These are phyloP conservation scores for Dascillus cervinus DNA, from an alignment of 2,888 invertebrate species.

Conservation along the genomic window DNA sequence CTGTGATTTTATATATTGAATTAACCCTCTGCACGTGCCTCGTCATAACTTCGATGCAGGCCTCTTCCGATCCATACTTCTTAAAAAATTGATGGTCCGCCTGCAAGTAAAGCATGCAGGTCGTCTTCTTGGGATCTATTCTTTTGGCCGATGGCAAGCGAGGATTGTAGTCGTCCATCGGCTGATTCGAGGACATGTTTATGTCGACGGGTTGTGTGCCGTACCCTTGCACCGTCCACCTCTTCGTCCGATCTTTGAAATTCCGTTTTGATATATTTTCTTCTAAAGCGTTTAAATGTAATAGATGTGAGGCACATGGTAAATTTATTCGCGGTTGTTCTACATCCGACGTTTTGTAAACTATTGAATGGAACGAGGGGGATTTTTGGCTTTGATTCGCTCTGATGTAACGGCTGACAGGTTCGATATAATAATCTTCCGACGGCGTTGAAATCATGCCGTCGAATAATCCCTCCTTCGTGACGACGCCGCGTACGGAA, in stretches of 20 bases:
- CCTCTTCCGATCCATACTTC: slow-evolving; percentile 88
- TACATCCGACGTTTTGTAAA: slow-evolving; percentile 77
- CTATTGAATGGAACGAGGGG: slow-evolving; percentile 67
- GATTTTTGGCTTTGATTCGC: slow-evolving; percentile 43
- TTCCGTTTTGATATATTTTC: slow-evolving; percentile 30
- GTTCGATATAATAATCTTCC: slow-evolving; percentile 82
- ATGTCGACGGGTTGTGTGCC: slow-evolving; percentile 36
- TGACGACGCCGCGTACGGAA: slow-evolving; percentile 77
- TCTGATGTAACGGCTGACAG: slow-evolving; percentile 57
- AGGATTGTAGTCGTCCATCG: slow-evolving; percentile 45
- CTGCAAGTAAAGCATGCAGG: slow-evolving; percentile 91
- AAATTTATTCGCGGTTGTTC: slow-evolving; percentile 40
- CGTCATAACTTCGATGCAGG: slow-evolving; percentile 92
- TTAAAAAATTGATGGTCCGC: slow-evolving; percentile 95
- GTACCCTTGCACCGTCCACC: slow-evolving; percentile 57
- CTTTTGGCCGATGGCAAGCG: slow-evolving; percentile 58
- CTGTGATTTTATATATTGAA: slow-evolving; percentile 77
- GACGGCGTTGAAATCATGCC: slow-evolving; percentile 72
- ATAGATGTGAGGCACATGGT: slow-evolving; percentile 34
- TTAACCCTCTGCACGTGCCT: slow-evolving; percentile 91
- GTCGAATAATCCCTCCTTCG: slow-evolving; percentile 81
- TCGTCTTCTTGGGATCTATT: slow-evolving; percentile 80
- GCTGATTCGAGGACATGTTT: slow-evolving; percentile 31
- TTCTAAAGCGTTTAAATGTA: slow-evolving; percentile 34
- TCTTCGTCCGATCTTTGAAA: slow-evolving; percentile 41